Percentiles rank a stretch among this genome's conserved stretches.
Evolutionary conservation across 2,113 vertebrate genomes (phyloP).

Genomic region (Anoura caudifer): DNA sequence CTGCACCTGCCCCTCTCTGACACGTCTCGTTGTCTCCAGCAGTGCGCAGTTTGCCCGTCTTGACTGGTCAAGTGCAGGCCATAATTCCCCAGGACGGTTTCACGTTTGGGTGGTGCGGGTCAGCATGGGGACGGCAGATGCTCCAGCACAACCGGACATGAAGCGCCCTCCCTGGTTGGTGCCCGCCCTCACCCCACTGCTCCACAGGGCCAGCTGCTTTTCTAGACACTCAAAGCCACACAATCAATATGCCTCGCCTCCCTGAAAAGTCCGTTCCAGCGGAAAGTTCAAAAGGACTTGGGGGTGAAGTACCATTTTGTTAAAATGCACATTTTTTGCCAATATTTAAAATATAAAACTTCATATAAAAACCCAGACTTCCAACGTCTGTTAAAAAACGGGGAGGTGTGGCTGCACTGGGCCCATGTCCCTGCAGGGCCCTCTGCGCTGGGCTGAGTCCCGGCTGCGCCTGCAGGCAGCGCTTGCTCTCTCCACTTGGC

Average conservation of each 20-base stretch:
- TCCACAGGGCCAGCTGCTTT: background rate
- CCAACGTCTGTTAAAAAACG: background rate
- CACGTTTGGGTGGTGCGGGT: background rate
- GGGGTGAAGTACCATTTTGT: background rate
- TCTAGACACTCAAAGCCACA: background rate
- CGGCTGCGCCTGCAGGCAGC: background rate
- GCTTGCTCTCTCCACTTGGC: background rate
- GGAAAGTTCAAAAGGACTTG: background rate
- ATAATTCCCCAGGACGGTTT: background rate
- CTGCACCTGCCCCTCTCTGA: background rate
- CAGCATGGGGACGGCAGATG: accelerated
- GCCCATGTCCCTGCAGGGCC: accelerated
- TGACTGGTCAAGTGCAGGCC: background rate
- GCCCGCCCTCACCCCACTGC: accelerated
- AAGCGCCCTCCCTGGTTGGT: background rate
- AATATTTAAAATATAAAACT: background rate
- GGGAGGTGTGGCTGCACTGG: background rate
- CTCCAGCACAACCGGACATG: background rate
- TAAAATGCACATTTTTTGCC: background rate
- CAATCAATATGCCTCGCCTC: background rate
- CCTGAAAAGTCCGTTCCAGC: background rate
- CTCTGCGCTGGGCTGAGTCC: background rate
- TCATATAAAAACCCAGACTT: background rate
- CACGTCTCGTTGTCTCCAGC: background rate
- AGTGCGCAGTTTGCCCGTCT: background rate